Evolutionary conservation across 2,797 vertebrate species (phyloP).

Genomic region (Peromyscus aztecus): DNA sequence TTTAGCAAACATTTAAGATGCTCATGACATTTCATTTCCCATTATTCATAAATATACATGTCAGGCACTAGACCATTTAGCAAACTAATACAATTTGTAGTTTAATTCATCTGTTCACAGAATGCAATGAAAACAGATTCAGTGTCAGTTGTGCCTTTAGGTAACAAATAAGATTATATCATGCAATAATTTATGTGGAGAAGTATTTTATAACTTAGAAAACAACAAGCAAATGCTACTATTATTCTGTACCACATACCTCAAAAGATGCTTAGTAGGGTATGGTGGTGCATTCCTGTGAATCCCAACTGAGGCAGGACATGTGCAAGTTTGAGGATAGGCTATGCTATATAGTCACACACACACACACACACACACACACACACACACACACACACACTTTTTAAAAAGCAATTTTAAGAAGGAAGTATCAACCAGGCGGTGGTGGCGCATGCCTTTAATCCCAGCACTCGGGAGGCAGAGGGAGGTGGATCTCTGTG

Average conservation of each 20-base stretch:
- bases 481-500: too few relatives aligned
- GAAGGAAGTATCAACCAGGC: background rate
- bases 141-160: background rate
- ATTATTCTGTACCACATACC: background rate
- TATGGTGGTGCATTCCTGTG: background rate
- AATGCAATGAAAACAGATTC: conserved; percentile 58
- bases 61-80: conserved; percentile 25
- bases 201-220: background rate
- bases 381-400: too few relatives aligned
- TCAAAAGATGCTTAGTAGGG: background rate
- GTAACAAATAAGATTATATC: background rate
- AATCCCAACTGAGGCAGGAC: background rate
- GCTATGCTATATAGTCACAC: background rate
- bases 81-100: conserved; percentile 38
- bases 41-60: background rate
- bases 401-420: background rate
- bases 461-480: too few relatives aligned
- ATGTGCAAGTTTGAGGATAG: background rate
- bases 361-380: background rate
- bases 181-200: background rate
- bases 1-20: conserved; percentile 22
- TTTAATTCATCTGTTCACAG: conserved; percentile 71
- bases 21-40: background rate
- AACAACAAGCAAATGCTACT: background rate
- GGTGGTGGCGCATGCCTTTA: too few relatives aligned